These are phyloP conservation scores for Noctuana brunneofusca DNA, from an alignment of 2,888 invertebrate species.

Conservation along the genomic window DNA sequence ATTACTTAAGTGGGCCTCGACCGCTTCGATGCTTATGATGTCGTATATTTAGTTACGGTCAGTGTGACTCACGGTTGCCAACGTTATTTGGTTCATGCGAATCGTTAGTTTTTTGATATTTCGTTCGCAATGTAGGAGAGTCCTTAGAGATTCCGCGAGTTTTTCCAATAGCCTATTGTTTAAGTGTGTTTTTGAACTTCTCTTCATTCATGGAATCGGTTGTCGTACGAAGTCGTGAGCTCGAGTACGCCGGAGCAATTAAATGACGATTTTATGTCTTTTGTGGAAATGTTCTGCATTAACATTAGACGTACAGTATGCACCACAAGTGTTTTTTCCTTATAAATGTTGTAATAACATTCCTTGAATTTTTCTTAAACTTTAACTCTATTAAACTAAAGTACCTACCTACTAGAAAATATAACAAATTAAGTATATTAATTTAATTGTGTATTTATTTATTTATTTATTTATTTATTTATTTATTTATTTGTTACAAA, in stretches of 20 bases:
- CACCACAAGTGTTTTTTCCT: constrained; percentile 14
- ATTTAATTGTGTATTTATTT: too few species aligned
- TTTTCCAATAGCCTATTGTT: constrained; percentile 67
- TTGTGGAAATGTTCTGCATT: constrained; percentile 31
- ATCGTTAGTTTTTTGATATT: constrained; percentile 22
- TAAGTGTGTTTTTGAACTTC: constrained; percentile 55
- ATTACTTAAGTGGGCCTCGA: constrained; percentile 26
- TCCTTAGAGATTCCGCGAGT: constrained; percentile 52
- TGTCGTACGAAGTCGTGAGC: constrained; percentile 39
- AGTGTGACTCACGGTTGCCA: constrained; percentile 24
- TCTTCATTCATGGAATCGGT: constrained; percentile 59
- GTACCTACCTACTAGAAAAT: too few species aligned
- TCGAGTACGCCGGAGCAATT: constrained; percentile 42
- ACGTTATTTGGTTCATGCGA: constrained; percentile 25
- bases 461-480: too few species aligned
- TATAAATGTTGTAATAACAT: too few species aligned
- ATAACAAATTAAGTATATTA: too few species aligned
- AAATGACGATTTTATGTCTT: constrained; percentile 42
- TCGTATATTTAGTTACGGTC: constrained; percentile 22
- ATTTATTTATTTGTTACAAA: too few species aligned
- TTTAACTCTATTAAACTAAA: too few species aligned
- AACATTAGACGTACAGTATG: constrained; percentile 19
- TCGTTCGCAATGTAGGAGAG: constrained; percentile 3
- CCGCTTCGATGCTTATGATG: constrained; percentile 11
- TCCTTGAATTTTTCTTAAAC: too few species aligned